Evolutionary conservation across 2,113 vertebrate genomes (phyloP).

Genomic region (Cariama cristata): DNA sequence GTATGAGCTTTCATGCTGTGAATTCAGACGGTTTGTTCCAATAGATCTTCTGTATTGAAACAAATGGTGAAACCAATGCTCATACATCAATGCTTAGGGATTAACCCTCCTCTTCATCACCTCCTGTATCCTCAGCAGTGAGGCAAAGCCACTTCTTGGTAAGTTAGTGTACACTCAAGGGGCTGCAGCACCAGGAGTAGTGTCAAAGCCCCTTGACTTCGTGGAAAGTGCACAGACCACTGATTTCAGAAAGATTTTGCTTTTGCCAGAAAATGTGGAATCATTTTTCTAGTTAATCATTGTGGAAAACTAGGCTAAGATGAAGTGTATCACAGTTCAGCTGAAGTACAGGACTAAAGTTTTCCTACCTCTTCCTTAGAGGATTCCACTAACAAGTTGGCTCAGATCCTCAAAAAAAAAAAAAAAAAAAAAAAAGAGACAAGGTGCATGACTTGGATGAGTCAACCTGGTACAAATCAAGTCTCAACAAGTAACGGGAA

Average conservation of each 20-base stretch:
- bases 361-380: neutral
- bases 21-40: neutral
- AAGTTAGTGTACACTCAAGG: neutral
- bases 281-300: neutral
- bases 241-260: neutral
- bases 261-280: neutral
- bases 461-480: neutral
- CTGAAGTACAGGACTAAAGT: neutral
- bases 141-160: neutral
- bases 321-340: neutral
- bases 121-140: neutral
- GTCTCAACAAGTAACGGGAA: neutral
- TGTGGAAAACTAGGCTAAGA: neutral
- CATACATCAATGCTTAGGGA: neutral
- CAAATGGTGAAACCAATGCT: neutral
- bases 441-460: neutral
- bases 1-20: fast-evolving
- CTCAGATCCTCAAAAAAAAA: neutral
- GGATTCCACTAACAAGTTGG: neutral
- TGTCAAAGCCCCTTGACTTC: neutral
- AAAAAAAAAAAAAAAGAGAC: neutral
- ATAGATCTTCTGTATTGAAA: neutral
- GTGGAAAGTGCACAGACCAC: neutral
- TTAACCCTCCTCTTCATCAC: neutral
- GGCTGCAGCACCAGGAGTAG: neutral